These are phyloP conservation scores for Pyrocoelia pectoralis DNA, from an alignment of 2,888 invertebrate genomes.

Conservation along the genomic window DNA sequence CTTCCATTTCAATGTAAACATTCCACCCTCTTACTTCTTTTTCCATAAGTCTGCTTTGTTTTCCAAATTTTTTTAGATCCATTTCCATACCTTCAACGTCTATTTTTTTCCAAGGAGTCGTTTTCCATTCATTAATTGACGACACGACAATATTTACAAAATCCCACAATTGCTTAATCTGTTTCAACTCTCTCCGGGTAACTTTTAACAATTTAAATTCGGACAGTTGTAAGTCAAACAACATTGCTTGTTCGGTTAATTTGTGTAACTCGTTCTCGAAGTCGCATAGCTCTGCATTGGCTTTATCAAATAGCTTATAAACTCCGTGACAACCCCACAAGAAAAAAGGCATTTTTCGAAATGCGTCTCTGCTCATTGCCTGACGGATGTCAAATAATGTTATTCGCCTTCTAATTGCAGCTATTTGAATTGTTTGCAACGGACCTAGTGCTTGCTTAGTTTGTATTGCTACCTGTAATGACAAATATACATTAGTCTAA, in stretches of 20 bases:
- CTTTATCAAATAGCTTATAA: conserved; percentile 74
- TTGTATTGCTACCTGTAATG: conserved; percentile 68
- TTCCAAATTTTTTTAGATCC: conserved; percentile 91
- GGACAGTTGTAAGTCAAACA: conserved; percentile 88
- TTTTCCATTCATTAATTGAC: conserved; percentile 91
- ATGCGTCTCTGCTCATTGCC: conserved; percentile 77
- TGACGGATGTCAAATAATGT: conserved; percentile 82
- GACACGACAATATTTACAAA: conserved; percentile 82
- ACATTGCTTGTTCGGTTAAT: conserved; percentile 75
- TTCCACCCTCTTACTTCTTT: conserved; percentile 84
- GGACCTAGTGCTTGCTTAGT: conserved; percentile 89
- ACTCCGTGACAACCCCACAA: conserved; percentile 71
- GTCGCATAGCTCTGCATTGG: conserved; percentile 69
- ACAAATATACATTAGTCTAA: no score
- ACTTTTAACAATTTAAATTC: conserved; percentile 81
- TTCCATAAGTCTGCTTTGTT: conserved; percentile 80
- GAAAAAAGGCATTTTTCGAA: conserved; percentile 68
- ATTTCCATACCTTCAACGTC: conserved; percentile 95
- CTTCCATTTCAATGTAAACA: conserved; percentile 81
- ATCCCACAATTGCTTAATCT: conserved; percentile 90
- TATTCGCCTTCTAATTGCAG: conserved; percentile 84
- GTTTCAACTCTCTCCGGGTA: conserved; percentile 79
- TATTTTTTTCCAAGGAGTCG: conserved; percentile 91
- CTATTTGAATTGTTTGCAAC: conserved; percentile 87
- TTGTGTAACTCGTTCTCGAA: conserved; percentile 74